phyloP scores from a whole-genome alignment of 2,797 vertebrate species.

The Phataginus tetradactyla region DNA sequence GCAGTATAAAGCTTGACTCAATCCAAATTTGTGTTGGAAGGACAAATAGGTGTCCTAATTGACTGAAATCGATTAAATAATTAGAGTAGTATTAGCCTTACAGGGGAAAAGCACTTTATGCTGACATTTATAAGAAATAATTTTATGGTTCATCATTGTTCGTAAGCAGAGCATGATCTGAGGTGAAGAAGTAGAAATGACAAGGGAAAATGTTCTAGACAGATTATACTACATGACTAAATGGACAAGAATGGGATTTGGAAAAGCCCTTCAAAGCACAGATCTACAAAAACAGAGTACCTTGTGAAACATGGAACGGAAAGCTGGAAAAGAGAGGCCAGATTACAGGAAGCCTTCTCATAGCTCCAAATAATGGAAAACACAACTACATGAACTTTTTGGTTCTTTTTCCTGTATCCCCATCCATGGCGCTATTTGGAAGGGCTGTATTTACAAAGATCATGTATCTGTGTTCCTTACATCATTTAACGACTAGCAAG shows the following conservation, averaged over 20 bases:
- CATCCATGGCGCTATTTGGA: neutral
- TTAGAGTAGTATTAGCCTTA: neutral
- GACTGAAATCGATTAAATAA: neutral
- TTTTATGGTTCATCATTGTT: neutral
- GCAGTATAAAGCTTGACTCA: neutral
- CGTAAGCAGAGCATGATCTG: neutral
- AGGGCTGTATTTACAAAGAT: neutral
- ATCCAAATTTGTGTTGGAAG: neutral
- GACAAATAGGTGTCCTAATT: neutral
- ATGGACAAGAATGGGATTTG: neutral
- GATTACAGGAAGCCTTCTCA: neutral
- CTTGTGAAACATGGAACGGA: neutral
- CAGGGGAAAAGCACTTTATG: neutral
- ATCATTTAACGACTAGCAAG: constrained; percentile 59
- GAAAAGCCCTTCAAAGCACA: neutral
- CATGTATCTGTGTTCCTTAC: constrained; percentile 51
- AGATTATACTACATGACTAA: neutral
- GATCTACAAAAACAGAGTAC: neutral
- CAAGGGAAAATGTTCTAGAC: neutral
- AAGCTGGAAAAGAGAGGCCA: neutral
- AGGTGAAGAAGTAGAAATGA: neutral
- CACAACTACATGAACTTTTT: neutral
- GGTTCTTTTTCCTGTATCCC: neutral
- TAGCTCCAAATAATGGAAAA: neutral
- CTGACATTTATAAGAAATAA: neutral